Evolutionary conservation across 2,113 vertebrate species (phyloP).

Genomic region (Spizaetus ornatus): DNA sequence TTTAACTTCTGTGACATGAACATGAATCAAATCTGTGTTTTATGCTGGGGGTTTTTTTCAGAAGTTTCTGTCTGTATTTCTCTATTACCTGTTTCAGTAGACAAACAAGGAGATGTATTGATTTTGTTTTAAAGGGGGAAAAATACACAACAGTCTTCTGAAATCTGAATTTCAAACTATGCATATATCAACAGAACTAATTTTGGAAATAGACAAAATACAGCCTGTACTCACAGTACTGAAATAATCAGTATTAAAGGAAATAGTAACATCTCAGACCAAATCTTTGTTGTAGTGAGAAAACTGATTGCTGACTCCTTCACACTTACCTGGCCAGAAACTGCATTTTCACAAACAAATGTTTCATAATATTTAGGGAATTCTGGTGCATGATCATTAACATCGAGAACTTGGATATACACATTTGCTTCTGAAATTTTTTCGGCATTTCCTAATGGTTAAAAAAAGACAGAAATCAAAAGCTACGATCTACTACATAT

Average conservation of each 20-base stretch:
- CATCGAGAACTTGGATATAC: constrained; percentile 85
- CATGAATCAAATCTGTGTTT: background rate
- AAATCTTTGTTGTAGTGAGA: background rate
- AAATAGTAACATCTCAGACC: background rate
- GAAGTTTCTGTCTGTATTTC: background rate
- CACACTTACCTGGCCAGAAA: constrained; percentile 81
- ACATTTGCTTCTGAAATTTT: constrained; percentile 79
- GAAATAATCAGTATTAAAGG: background rate
- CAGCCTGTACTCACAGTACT: background rate
- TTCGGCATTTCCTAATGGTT: constrained; percentile 75
- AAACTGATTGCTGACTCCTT: background rate
- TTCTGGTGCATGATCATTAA: constrained; percentile 90
- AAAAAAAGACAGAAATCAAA: constrained; percentile 9
- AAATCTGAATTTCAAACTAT: background rate
- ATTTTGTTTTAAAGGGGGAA: background rate
- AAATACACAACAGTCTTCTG: rapidly evolving
- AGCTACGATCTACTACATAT: background rate
- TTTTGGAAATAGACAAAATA: background rate
- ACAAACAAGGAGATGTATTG: rapidly evolving
- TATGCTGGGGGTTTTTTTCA: background rate
- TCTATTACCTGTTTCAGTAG: background rate
- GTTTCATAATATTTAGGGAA: constrained; percentile 83
- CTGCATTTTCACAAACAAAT: constrained; percentile 90
- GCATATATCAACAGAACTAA: background rate
- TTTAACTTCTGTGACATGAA: background rate